Base-by-base conservation (phyloP, 2,797 vertebrate species). In the Sphenodon punctatus region DNA sequence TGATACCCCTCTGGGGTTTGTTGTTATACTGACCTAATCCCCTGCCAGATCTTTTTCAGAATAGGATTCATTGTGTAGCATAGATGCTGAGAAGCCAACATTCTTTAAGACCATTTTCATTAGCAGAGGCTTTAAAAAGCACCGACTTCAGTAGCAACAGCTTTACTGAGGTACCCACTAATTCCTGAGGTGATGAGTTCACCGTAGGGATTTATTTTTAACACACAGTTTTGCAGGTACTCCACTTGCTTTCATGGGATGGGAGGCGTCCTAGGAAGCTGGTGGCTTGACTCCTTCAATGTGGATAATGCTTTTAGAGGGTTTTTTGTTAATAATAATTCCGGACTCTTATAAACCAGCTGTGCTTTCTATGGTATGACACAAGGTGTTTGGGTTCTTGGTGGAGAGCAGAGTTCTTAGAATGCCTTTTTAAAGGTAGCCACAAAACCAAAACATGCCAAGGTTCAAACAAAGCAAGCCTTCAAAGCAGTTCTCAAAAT, bases 81-180 rank as follows among this genome's bases (percentile, higher is more conserved):
- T 45, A 48, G 32, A 65, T 67, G 27, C 42, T 45, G 27, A 78
- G 65, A 41, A 75, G 55, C 41, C 43, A 59, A 10, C 76, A 66
- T 58, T 75, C 78, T 65, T 81, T 63, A 63, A 36, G 56, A 43
- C 72, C 82, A 65, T 67, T 74, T 88, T 67, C 70, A 43, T 67
- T 78, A 67, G 46, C 45, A 20, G 20, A 51, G 53, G 38, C 36
- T 67, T 45, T 43, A 51, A 55, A 45, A 78, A 27, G 14, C 42
- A 25, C 8, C 64, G 45, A 48, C 65, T 81, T 49, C 66, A n/a
- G 12, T 30, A 48, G 23, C 53, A 55, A 14, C 41, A 56, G 25
- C n/a, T 27, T 2, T 67, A 38, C 66, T 80, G 8, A 8, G 11
- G 39, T 56, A 67, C n/a, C 16, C 27, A 49, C 20, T 10, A 61